Conservation (phyloP, 2,888 invertebrate genomes). For the Callyntrura guangdongensis region DNA sequence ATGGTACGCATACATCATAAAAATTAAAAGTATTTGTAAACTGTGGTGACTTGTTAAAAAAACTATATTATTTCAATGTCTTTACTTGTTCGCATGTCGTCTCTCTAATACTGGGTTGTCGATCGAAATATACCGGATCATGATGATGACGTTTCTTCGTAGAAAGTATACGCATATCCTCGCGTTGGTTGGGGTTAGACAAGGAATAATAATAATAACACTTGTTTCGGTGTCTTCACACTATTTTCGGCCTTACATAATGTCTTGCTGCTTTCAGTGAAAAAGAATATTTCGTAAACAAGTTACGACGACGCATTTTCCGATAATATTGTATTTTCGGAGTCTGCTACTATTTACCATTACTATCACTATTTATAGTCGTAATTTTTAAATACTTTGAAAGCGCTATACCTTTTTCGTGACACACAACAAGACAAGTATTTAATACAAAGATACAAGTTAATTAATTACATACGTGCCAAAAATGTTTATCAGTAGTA, state of each 20-base stretch:
- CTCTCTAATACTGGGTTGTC: neutral
- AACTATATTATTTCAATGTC: neutral
- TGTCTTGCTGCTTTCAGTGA: conserved; percentile 46
- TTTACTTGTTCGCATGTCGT: neutral
- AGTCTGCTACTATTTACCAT: neutral
- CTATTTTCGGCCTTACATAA: conserved; percentile 48
- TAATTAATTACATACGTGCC: conserved; percentile 35
- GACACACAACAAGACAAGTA: conserved; percentile 15
- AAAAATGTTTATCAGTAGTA: neutral
- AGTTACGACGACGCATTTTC: neutral
- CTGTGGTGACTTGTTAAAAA: conserved; percentile 46
- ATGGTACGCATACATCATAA: neutral
- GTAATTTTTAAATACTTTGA: neutral
- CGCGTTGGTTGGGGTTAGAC: neutral
- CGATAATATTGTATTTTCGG: neutral
- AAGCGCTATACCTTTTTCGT: neutral
- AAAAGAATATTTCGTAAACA: neutral
- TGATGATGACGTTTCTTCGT: neutral
- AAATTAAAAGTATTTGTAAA: conserved; percentile 30
- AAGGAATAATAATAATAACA: conserved; percentile 14
- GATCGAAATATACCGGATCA: neutral
- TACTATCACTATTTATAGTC: neutral
- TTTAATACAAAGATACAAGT: neutral
- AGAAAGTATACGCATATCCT: neutral
- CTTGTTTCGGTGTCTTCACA: conserved; percentile 39